phyloP scores from a whole-genome alignment of 2,888 invertebrate genomes.

The Physocephala rufipes region DNA sequence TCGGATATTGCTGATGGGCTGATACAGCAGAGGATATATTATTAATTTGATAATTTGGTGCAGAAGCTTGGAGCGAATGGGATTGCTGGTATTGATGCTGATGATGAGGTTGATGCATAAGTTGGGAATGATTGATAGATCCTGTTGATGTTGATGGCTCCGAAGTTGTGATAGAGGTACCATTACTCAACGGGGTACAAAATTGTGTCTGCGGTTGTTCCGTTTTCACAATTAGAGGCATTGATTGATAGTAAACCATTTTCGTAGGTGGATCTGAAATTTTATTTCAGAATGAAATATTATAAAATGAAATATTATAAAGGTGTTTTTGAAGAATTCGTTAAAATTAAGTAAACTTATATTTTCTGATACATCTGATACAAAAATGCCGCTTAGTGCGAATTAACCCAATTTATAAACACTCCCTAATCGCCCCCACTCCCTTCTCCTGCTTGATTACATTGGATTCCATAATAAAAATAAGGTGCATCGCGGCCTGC shows the following conservation, averaged over 20 bases:
- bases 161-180: conserved; percentile 42
- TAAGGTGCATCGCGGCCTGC: too few species aligned
- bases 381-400: too few species aligned
- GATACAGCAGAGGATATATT: conserved; percentile 3
- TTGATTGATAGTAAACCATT: conserved; percentile 66
- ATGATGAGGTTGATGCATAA: conserved; percentile 45
- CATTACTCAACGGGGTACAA: conserved; percentile 54
- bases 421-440: too few species aligned
- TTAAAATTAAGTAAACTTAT: not conserved
- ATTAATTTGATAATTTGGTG: conserved; percentile 24
- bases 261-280: conserved; percentile 58
- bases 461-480: too few species aligned
- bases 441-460: too few species aligned
- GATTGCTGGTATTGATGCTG: conserved; percentile 50
- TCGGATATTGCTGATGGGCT: conserved; percentile 50
- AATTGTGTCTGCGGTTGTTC: conserved; percentile 62
- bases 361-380: not conserved
- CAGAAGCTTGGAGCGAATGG: conserved; percentile 40
- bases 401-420: too few species aligned
- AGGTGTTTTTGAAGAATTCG: not conserved
- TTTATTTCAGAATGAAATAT: conserved; percentile 45
- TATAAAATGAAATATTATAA: too few species aligned
- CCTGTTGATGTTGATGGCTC: conserved; percentile 42
- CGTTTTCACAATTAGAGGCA: conserved; percentile 64
- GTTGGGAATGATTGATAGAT: conserved; percentile 2